Base-by-base conservation (phyloP, 2,113 vertebrate species). In the Tupaia tana region DNA sequence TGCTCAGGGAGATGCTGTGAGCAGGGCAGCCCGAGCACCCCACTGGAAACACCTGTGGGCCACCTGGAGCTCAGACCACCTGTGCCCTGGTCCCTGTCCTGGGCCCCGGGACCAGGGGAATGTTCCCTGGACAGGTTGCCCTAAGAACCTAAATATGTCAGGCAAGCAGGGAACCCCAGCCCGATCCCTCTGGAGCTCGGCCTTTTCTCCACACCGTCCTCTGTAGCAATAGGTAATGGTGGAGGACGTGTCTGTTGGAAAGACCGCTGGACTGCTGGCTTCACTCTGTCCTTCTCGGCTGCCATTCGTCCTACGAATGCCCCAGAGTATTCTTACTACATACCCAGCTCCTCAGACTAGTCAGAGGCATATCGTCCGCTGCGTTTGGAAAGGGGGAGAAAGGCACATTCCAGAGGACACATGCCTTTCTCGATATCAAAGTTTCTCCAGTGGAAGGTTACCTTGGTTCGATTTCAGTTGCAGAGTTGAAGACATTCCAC, bases 401-500 rank as follows among this genome's bases (percentile, higher is more conserved):
- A 93, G 91, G 29, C 25, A 29, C 85, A 74, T 86, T 10, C 6
- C 14, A 29, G 73, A 96, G 84, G 94, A 90, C 58, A 74, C 3
- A 43, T 88, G 94, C 93, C 88, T 96, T 63, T 86, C 86, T 58
- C 43, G 84, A 85, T 96, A 93, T 89, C 91, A 66, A 79, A 54
- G 70, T 92, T 56, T 91, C 77, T 95, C 63, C 77, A 67, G 96
- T 63, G 34, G 95, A 88, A 97, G 96, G 77, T 81, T 97, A 96
- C 97, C 88, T 94, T 71, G 61, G 84, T 89, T 97, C 31, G 90
- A 90, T 96, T 98, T 98, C 95, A 96, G 94, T 85, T 96, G 94
- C 82, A 93, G 77, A 97, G 97, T 95, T 98, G 97, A 98, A 98
- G 96, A 98, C 97, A 97, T 98, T 98, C 98, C 97, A 97, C 92